Conservation (phyloP, 2,888 invertebrate species). For the Erannis defoliaria region DNA sequence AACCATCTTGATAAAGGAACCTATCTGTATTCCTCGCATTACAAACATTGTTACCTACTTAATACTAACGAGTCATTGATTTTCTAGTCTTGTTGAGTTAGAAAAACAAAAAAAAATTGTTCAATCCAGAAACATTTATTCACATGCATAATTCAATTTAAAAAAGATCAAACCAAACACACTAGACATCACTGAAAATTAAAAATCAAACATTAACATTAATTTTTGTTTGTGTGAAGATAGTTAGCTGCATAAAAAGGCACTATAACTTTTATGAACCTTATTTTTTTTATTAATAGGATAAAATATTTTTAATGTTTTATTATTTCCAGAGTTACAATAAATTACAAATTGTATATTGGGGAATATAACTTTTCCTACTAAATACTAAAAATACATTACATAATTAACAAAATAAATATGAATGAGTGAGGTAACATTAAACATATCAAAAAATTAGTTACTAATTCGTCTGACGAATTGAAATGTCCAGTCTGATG, state of each 20-base stretch:
- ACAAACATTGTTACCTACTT: background rate
- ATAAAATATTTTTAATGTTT: background rate
- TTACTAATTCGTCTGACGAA: constrained; percentile 19
- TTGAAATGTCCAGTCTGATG: constrained; percentile 12
- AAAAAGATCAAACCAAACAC: constrained; percentile 83
- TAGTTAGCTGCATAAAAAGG: constrained; percentile 1
- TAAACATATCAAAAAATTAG: constrained; percentile 2
- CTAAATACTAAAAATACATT: constrained; percentile 13
- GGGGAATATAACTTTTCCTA: constrained; percentile 2
- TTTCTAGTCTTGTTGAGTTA: constrained; percentile 1
- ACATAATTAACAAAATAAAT: constrained; percentile 26
- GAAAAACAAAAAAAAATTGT: constrained; percentile 39
- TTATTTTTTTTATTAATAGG: background rate
- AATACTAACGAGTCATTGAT: background rate
- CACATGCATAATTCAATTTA: constrained; percentile 79
- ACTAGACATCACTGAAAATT: constrained; percentile 74
- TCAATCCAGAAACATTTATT: constrained; percentile 83
- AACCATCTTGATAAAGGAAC: background rate
- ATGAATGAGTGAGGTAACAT: constrained; percentile 6
- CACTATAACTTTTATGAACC: background rate
- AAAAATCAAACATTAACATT: constrained; percentile 66
- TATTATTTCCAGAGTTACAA: no score
- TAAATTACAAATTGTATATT: background rate
- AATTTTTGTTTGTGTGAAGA: constrained; percentile 25
- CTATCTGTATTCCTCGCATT: background rate